Percentiles rank a stretch among this genome's conserved stretches.
These are phyloP conservation scores for Takifugu flavidus DNA, from an alignment of 2,113 vertebrate species.

Conservation along the genomic window DNA sequence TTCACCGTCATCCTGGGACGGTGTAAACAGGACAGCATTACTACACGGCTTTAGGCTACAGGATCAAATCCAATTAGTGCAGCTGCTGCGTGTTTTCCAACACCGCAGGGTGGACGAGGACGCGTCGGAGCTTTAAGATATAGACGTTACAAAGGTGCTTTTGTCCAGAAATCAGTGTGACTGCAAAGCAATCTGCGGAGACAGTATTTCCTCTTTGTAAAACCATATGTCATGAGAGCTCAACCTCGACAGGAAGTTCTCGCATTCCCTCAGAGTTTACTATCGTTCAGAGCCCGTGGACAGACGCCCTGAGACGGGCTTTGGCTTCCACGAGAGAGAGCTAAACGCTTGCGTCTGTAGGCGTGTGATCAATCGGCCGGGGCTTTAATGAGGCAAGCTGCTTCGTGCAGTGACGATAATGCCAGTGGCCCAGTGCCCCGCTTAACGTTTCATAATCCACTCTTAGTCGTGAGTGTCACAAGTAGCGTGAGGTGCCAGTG, in stretches of 20 bases:
- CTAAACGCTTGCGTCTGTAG: background rate
- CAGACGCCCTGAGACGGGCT: slow-evolving; percentile 28
- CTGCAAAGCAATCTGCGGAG: slow-evolving; percentile 17
- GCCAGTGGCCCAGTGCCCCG: slow-evolving; percentile 50
- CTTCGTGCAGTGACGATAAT: slow-evolving; percentile 34
- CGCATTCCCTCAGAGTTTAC: slow-evolving; percentile 59
- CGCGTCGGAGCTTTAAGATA: background rate
- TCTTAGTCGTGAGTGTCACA: slow-evolving; percentile 30
- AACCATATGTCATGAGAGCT: slow-evolving; percentile 53
- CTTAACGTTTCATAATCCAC: slow-evolving; percentile 60
- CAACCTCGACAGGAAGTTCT: slow-evolving; percentile 58
- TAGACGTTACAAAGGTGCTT: slow-evolving; percentile 2
- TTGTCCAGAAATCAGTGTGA: slow-evolving; percentile 28
- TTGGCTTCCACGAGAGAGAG: slow-evolving; percentile 16
- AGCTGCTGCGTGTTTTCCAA: slow-evolving; percentile 12
- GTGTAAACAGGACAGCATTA: slow-evolving; percentile 47
- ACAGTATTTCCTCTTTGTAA: slow-evolving; percentile 53
- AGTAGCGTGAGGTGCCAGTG: slow-evolving; percentile 10
- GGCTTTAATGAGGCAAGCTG: slow-evolving; percentile 28
- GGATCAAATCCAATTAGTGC: slow-evolving; percentile 64
- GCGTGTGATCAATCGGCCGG: slow-evolving; percentile 35
- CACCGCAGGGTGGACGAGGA: slow-evolving; percentile 2
- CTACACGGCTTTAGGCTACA: slow-evolving; percentile 39
- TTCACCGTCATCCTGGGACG: slow-evolving; percentile 23
- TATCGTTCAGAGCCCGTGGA: slow-evolving; percentile 36